Evolutionary conservation across 2,888 invertebrate species (phyloP), one percentile per base, ranked within the genome.

Genomic region (Stegophylla sp.): DNA sequence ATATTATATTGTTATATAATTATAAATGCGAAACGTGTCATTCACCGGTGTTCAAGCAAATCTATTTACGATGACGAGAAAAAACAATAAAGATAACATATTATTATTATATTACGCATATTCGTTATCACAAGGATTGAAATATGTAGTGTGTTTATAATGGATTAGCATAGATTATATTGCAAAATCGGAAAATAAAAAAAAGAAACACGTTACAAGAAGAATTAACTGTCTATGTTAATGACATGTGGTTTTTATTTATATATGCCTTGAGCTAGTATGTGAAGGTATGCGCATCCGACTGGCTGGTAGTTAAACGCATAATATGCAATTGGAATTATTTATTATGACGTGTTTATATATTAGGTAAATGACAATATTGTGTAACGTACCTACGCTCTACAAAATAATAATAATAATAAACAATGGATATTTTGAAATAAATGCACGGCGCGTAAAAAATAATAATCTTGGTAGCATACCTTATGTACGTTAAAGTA

Each of bases 201-300:
- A 43, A 43, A n/a, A n/a, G 5, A 53, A 66, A 53, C 17, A 73
- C n/a, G n/a, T 28, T 53, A 34, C 10, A 4, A 20, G 61, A 61
- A 61, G 15, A 61, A 61, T 28, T 28, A 61, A 28, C 28, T 7
- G 61, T 28, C 15, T 28, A 17, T 28, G 28, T 61, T 28, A 17
- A 28, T 17, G 13, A 1, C n/a, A 7, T 17, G 20, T 20, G 15
- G 26, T 61, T 28, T 28, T 28, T 59, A 23, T 53, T 53, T 72
- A 15, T 73, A 17, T 3, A 7, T 23, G 63, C 41, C 64, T 41
- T 41, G 20, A 64, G 64, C n/a, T n/a, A n/a, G 75, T 76, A 64
- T 76, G 75, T 76, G 75, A 76, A 34, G 74, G 63, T 66, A 76
- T 41, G 75, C n/a, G n/a, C 66, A n/a, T 26, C 41, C 26, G 66